These are phyloP conservation scores for Agraylea sexmaculata DNA, from an alignment of 1,140 invertebrate species.

Conservation along the genomic window DNA sequence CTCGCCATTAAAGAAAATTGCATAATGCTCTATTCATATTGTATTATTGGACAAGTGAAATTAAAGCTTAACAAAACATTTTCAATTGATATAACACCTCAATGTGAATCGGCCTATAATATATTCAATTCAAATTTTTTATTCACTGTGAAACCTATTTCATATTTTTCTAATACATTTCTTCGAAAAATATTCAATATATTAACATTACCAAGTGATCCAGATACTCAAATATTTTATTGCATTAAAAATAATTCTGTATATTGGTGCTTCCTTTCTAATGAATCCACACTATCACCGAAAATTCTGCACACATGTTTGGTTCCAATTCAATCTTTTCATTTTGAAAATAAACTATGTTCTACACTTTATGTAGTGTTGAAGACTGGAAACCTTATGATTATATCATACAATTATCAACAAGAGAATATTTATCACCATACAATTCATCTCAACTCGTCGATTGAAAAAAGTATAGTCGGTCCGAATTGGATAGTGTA, in stretches of 20 bases:
- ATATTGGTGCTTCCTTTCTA: constrained; percentile 8
- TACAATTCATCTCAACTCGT: constrained; percentile 9
- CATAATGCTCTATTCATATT: neutral
- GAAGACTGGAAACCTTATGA: constrained; percentile 8
- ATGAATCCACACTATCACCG: too few species aligned
- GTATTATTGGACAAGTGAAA: constrained; percentile 7
- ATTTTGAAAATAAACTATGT: constrained; percentile 3
- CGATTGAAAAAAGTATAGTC: constrained; percentile 6
- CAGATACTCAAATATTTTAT: constrained; percentile 6
- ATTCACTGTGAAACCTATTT: constrained; percentile 4
- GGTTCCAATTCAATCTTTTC: constrained; percentile 1
- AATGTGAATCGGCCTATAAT: neutral
- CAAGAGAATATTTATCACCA: constrained; percentile 2
- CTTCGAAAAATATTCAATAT: constrained; percentile 8
- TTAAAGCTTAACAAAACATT: constrained; percentile 8
- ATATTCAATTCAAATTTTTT: neutral
- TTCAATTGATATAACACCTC: constrained; percentile 1
- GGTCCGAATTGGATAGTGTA: constrained; percentile 5
- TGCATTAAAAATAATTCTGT: neutral
- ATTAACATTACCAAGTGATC: constrained; percentile 5
- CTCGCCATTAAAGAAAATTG: constrained; percentile 7
- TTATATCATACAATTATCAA: constrained; percentile 8
- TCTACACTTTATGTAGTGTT: constrained; percentile 8
- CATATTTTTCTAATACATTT: constrained; percentile 10
- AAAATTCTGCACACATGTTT: too few species aligned